Base-by-base conservation (phyloP, 92 coral and sea anemone species). In the Porites cylindrica region DNA sequence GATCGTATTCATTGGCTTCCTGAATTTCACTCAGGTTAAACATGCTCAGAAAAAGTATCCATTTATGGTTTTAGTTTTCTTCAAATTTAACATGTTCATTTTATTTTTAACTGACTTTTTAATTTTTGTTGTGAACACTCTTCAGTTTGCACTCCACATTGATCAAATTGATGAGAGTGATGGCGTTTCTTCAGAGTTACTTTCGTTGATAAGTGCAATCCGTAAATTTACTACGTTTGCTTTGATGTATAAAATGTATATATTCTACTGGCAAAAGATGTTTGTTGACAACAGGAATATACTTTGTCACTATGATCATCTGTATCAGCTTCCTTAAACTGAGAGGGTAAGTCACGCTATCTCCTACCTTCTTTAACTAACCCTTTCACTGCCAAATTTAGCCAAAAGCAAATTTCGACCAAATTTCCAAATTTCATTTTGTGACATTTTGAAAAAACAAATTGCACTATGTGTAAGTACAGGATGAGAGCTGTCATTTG, bases 221-320 rank as follows among this genome's bases (percentile, higher is more conserved):
- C 88, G 93, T 2, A 76, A 66, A 14, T 81, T 91, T 72, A 53
- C 94, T 6, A 51, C 51, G 21, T 68, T 87, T 6, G 66, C 67
- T 7, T 82, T 87, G 77, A 71, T 16, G 23, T 87, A 82, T 82
- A 87, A 70, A 81, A 58, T 91, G 16, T 56, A 79, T 11, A 71
- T 54, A 10, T 91, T 91, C 60, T 83, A 64, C 51, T 91, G 91
- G 94, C 72, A 82, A 56, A 91, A 91, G 66, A 9, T 91, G 56
- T 88, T 91, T 77, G 80, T 73, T 81, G 94, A 91, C 73, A 67
- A 76, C 16, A 87, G 89, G 18, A 91, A 91, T 79, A 80, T 91
- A 17, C 90, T 91, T 50, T 81, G 91, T 50, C 81, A 77, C 52
- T 7, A 82, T 59, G 90, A 91, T 47, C 21, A 47, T 74, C 43